Conservation (phyloP, 2,888 invertebrate genomes). For the Odontomyia ornata region DNA sequence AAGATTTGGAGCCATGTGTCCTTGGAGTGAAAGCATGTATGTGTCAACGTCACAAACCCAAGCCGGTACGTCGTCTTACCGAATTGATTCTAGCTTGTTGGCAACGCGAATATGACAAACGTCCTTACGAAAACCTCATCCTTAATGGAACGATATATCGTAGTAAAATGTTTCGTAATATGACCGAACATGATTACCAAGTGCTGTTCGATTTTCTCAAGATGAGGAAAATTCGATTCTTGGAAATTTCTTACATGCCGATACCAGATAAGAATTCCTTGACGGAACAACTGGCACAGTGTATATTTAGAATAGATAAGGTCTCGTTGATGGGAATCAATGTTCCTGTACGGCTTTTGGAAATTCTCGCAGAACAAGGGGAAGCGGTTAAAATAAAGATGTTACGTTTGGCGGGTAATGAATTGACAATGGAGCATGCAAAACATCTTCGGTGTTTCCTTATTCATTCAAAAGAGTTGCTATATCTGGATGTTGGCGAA, state of each 20-base stretch:
- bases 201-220: slow-evolving; percentile 56
- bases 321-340: slow-evolving; percentile 43
- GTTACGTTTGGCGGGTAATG: slow-evolving; percentile 47
- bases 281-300: neutral
- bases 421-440: slow-evolving; percentile 33
- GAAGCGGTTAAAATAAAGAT: neutral
- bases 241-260: slow-evolving; percentile 53
- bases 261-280: neutral
- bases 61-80: slow-evolving; percentile 48
- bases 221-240: slow-evolving; percentile 47
- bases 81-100: slow-evolving; percentile 58
- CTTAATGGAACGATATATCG: slow-evolving; percentile 57
- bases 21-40: slow-evolving; percentile 29
- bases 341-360: slow-evolving; percentile 29
- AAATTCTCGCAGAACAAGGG: slow-evolving; percentile 4
- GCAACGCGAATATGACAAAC: slow-evolving; percentile 60
- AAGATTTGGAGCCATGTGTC: neutral
- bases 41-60: slow-evolving; percentile 41
- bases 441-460: slow-evolving; percentile 47
- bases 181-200: slow-evolving; percentile 55
- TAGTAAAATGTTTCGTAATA: slow-evolving; percentile 55
- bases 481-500: slow-evolving; percentile 48
- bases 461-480: slow-evolving; percentile 29
- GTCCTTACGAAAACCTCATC: slow-evolving; percentile 57
- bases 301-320: slow-evolving; percentile 14